Evolutionary conservation across 2,888 invertebrate genomes (phyloP).

Genomic region (Ctenicera cuprea): DNA sequence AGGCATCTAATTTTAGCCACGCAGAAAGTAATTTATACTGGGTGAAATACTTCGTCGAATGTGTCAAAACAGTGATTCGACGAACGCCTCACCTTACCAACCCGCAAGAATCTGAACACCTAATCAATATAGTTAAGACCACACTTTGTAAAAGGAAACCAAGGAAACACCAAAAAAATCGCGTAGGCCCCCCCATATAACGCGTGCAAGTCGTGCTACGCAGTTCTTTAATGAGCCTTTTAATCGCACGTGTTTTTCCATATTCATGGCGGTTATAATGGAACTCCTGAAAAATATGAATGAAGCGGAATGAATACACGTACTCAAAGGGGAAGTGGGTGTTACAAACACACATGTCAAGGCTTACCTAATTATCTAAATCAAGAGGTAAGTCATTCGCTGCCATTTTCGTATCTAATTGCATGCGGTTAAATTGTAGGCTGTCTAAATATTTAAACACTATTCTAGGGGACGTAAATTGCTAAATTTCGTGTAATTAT

Average conservation of each 20-base stretch:
- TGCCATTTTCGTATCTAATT: conserved; percentile 23
- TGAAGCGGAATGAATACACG: background rate
- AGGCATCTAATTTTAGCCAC: conserved; percentile 1
- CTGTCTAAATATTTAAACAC: conserved; percentile 19
- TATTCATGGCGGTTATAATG: conserved; percentile 16
- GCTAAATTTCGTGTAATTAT: background rate
- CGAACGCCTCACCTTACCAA: background rate
- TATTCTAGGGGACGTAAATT: background rate
- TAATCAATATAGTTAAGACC: background rate
- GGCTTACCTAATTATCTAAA: conserved; percentile 43
- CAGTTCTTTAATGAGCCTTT: conserved; percentile 21
- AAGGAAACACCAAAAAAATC: background rate
- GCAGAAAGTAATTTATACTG: conserved; percentile 6
- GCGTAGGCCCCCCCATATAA: background rate
- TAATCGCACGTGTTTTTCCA: conserved; percentile 29
- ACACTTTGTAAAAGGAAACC: background rate
- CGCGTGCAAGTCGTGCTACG: background rate
- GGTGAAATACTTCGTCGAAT: background rate
- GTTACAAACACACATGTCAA: conserved; percentile 44
- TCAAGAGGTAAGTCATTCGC: conserved; percentile 19
- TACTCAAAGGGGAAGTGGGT: conserved; percentile 35
- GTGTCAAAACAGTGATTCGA: conserved; percentile 2
- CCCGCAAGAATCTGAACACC: background rate
- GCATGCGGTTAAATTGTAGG: conserved; percentile 6
- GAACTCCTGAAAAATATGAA: conserved; percentile 22